Percentiles rank a stretch among this genome's conserved stretches.
phyloP scores from a whole-genome alignment of 2,113 vertebrate species.

The Pristiophorus japonicus region DNA sequence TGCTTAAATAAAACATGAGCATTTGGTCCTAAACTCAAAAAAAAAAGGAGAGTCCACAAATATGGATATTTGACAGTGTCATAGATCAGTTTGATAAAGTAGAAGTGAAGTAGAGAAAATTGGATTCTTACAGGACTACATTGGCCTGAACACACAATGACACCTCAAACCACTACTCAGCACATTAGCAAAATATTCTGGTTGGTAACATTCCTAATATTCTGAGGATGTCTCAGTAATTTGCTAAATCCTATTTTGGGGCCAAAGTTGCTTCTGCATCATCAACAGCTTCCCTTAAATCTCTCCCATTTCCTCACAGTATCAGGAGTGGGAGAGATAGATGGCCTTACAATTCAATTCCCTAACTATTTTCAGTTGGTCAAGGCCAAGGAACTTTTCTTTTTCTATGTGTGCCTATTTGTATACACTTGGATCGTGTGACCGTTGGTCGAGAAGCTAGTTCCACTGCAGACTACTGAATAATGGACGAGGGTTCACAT shows the following conservation, averaged over 20 bases:
- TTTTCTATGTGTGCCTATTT: not conserved
- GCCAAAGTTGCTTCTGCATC: constrained; percentile 22
- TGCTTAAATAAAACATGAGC: not conserved
- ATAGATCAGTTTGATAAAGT: not conserved
- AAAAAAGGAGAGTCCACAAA: not conserved
- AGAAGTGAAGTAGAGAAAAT: not conserved
- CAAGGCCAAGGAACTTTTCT: not conserved
- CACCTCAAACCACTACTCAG: not conserved
- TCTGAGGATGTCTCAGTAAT: not conserved
- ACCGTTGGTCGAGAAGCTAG: not conserved
- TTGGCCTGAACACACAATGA: not conserved
- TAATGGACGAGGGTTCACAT: not conserved
- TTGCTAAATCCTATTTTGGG: not conserved
- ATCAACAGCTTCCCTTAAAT: constrained; percentile 7
- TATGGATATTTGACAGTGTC: too few species aligned
- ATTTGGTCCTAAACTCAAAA: not conserved
- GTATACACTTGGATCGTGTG: not conserved
- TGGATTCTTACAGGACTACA: not conserved
- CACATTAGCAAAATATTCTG: not conserved
- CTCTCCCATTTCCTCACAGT: not conserved
- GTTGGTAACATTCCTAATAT: not conserved
- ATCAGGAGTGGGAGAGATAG: not conserved
- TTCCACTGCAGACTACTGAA: not conserved
- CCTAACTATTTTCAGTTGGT: not conserved
- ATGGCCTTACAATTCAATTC: not conserved